Evolutionary conservation across 2,797 vertebrate species (phyloP), one percentile per base, ranked within the genome.

Genomic region (Synaphobranchus kaupii): DNA sequence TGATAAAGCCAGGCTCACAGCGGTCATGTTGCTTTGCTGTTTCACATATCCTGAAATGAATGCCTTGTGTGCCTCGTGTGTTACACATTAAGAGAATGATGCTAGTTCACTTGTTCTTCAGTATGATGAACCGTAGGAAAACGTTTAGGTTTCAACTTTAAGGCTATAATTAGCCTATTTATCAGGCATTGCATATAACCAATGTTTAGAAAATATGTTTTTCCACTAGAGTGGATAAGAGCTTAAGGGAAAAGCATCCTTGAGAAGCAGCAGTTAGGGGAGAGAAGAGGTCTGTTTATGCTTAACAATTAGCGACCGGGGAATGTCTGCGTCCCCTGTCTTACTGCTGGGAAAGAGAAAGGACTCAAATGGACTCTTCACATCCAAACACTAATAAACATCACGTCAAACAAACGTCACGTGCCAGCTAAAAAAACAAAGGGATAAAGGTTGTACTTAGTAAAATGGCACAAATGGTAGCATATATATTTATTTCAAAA

Each of bases 71-170:
- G 50, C 50, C 0, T 50, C 1, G 25, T 8, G n/a, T 31, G 66
- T 13, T 68, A 12, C 1, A 12, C 9, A 68, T 68, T 68, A 8
- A 10, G 9, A 68, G 66, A 12, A 9, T 31, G 28, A 0, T 28
- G 9, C 9, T 10, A 28, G 28, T 68, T 68, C 66, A 68, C n/a
- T 20, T 60, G 58, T 6, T 22, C 58, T 17, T 60, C 58, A 7
- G 50, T 10, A 50, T 20, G 39, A 39, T 39, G 39, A 56, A 56
- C 17, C 8, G 54, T 56, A 56, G 9, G 66, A 89, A 91, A 89
- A 93, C 91, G 92, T 90, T 39, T 39, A 39, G 3, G 39, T 39
- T 39, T 94, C 89, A 28, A 31, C 66, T 68, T 68, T 28, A 68
- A 28, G 66, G 66, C 66, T 68, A 3, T 12, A 31, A 68, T n/a